These are phyloP conservation scores for Hippopotamyrus pictus DNA, from an alignment of 2,797 vertebrate species.

Conservation along the genomic window DNA sequence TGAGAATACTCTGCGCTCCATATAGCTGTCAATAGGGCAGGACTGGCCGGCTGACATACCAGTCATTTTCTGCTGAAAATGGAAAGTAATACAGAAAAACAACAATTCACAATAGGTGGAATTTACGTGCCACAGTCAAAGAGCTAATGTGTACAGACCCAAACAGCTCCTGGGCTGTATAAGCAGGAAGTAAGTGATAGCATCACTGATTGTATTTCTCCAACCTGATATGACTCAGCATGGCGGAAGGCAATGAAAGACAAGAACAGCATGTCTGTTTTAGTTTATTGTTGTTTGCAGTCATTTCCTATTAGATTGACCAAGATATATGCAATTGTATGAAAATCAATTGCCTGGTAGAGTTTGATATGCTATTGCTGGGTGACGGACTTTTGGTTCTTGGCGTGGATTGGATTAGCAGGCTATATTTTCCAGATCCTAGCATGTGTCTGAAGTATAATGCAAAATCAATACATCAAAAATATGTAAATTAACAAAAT, in stretches of 20 bases:
- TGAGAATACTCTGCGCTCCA: background rate
- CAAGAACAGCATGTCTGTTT: background rate
- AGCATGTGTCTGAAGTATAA: background rate
- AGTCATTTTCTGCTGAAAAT: background rate
- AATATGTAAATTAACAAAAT: background rate
- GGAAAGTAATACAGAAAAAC: background rate
- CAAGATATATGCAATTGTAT: background rate
- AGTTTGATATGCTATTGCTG: background rate
- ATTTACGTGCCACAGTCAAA: background rate
- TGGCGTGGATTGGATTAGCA: background rate
- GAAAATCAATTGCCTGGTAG: background rate
- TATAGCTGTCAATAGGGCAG: background rate
- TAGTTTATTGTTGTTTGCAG: background rate
- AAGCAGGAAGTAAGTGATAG: background rate
- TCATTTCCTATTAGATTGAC: background rate
- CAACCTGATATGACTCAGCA: background rate
- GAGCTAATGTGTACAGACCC: background rate
- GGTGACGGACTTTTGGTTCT: background rate
- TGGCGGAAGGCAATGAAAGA: background rate
- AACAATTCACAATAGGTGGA: background rate
- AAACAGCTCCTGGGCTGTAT: background rate
- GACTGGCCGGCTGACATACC: background rate
- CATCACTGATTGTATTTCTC: constrained; percentile 14
- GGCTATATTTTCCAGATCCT: background rate
- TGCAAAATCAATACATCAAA: background rate